Evolutionary conservation across 2,888 invertebrate species (phyloP).

Genomic region (Lepidochitona cinerea): DNA sequence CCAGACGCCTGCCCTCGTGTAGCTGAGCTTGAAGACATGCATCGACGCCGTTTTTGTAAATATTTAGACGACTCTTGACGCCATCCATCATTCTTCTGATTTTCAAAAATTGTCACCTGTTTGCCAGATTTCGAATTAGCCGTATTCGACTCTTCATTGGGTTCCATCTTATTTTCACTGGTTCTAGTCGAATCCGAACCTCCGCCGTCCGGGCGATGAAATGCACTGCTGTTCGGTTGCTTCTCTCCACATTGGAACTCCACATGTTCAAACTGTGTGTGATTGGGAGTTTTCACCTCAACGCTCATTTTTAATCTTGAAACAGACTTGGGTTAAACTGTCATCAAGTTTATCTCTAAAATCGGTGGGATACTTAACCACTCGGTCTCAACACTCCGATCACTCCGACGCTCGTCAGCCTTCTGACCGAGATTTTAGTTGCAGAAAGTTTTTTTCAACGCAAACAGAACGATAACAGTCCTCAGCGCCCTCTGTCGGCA

Average conservation of each 20-base stretch:
- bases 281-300: slow-evolving; percentile 60
- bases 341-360: too few species aligned
- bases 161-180: background rate
- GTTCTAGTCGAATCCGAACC: background rate
- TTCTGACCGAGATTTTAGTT: background rate
- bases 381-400: background rate
- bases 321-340: too few species aligned
- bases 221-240: background rate
- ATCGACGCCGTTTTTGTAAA: background rate
- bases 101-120: background rate
- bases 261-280: slow-evolving; percentile 50
- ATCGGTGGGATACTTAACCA: too few species aligned
- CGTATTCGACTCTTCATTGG: background rate
- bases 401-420: background rate
- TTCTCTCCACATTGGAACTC: slow-evolving; percentile 63
- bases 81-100: background rate
- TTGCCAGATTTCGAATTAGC: background rate
- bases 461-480: background rate
- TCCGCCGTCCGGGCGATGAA: background rate
- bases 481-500: background rate
- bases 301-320: slow-evolving; percentile 66
- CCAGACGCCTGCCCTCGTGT: background rate
- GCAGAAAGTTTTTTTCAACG: background rate
- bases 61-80: background rate
- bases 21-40: background rate